phyloP scores from a whole-genome alignment of 2,113 vertebrate species.

The Scophthalmus maximus region DNA sequence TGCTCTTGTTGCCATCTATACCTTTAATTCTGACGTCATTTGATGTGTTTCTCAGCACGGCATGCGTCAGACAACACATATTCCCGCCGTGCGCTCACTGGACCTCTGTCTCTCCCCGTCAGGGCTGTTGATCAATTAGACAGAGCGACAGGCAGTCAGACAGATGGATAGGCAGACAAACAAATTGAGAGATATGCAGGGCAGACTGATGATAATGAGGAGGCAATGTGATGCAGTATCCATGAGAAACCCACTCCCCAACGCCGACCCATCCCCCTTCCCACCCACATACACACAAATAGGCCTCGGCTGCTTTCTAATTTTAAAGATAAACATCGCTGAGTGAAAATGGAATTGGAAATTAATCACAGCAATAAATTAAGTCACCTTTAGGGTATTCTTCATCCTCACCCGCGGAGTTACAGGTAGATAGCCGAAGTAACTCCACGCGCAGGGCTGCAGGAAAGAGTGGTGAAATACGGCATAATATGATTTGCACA shows the following conservation, averaged over 20 bases:
- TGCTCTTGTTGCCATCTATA: not conserved
- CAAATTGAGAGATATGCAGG: constrained; percentile 51
- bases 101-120: constrained; percentile 44
- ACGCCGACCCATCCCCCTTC: not conserved
- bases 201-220: constrained; percentile 68
- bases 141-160: constrained; percentile 48
- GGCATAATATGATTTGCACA: constrained; percentile 68
- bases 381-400: constrained; percentile 68
- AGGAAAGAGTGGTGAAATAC: constrained; percentile 64
- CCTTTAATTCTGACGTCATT: not conserved
- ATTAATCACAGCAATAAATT: constrained; percentile 81
- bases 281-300: constrained; percentile 50
- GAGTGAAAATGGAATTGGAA: constrained; percentile 77
- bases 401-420: constrained; percentile 39
- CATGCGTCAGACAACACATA: constrained; percentile 39
- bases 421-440: constrained; percentile 55
- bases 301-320: constrained; percentile 60
- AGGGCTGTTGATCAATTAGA: constrained; percentile 68
- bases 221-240: constrained; percentile 53
- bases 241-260: constrained; percentile 6
- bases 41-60: constrained; percentile 26
- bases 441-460: constrained; percentile 43
- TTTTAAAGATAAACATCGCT: constrained; percentile 79
- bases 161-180: constrained; percentile 62
- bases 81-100: constrained; percentile 30